Evolutionary conservation across 2,888 invertebrate genomes (phyloP).

Genomic region (Neocrepidodera transversa): DNA sequence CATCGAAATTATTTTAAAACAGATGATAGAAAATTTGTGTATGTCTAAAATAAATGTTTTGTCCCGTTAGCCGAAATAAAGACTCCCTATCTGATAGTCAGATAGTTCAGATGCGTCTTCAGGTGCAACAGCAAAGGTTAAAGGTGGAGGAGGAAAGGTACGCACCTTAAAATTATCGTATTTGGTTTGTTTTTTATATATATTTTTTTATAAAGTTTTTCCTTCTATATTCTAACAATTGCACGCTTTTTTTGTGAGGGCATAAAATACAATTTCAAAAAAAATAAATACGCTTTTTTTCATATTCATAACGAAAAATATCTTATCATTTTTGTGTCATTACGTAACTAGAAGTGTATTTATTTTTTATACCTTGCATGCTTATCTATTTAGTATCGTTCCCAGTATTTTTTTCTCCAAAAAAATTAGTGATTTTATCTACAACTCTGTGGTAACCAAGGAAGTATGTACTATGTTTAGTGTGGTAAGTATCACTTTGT

Average conservation of each 20-base stretch:
- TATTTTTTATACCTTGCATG: too few species aligned
- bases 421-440: too few species aligned
- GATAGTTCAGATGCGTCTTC: slow-evolving; percentile 81
- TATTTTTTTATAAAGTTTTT: slow-evolving; percentile 29
- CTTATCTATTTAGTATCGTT: too few species aligned
- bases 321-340: too few species aligned
- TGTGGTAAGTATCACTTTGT: too few species aligned
- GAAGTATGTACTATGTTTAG: too few species aligned
- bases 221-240: slow-evolving; percentile 31
- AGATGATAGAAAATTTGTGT: neutral
- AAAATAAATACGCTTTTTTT: slow-evolving; percentile 11
- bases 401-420: too few species aligned
- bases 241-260: slow-evolving; percentile 27
- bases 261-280: neutral
- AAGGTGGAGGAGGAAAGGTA: slow-evolving; percentile 86
- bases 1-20: too few species aligned
- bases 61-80: slow-evolving; percentile 64
- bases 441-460: too few species aligned
- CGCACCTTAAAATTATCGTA: slow-evolving; percentile 48
- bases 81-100: slow-evolving; percentile 81
- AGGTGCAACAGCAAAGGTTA: slow-evolving; percentile 79
- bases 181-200: slow-evolving; percentile 2
- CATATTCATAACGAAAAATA: too few species aligned
- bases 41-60: slow-evolving; percentile 38
- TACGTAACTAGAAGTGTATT: too few species aligned